These are phyloP conservation scores for Elephas maximus DNA, from an alignment of 2,113 vertebrate genomes.

Conservation along the genomic window DNA sequence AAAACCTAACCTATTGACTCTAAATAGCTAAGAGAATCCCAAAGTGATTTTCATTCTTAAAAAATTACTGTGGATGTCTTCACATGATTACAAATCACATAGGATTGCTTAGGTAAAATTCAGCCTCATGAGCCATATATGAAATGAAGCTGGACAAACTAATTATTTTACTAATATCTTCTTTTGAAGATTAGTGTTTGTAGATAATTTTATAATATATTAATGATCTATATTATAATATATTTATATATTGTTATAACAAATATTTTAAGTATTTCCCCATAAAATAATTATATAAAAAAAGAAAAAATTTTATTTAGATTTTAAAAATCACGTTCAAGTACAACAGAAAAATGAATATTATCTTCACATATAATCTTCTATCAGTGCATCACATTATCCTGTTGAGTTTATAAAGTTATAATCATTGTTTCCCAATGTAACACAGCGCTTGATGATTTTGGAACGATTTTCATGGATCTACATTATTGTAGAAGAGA, in stretches of 20 bases:
- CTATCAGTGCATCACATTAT: neutral
- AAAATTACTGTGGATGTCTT: neutral
- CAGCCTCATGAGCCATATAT: neutral
- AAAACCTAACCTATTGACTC: neutral
- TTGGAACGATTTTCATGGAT: conserved; percentile 23
- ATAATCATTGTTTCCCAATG: neutral
- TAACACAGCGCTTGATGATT: conserved; percentile 16
- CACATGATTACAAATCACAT: neutral
- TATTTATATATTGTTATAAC: neutral
- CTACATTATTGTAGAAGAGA: neutral
- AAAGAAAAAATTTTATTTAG: too few relatives aligned
- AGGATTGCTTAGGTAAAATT: neutral
- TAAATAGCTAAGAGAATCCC: conserved; percentile 51
- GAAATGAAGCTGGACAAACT: conserved; percentile 39
- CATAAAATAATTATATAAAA: neutral
- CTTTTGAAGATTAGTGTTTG: neutral
- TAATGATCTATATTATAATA: neutral
- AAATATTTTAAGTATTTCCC: neutral
- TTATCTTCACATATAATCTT: neutral
- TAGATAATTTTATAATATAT: conserved; percentile 5
- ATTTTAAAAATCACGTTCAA: neutral
- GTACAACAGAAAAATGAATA: neutral
- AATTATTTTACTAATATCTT: neutral
- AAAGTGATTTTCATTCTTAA: conserved; percentile 54
- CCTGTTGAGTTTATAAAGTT: conserved; percentile 29